phyloP scores from a whole-genome alignment of 2,797 vertebrate species.

The Acipenser oxyrinchus region DNA sequence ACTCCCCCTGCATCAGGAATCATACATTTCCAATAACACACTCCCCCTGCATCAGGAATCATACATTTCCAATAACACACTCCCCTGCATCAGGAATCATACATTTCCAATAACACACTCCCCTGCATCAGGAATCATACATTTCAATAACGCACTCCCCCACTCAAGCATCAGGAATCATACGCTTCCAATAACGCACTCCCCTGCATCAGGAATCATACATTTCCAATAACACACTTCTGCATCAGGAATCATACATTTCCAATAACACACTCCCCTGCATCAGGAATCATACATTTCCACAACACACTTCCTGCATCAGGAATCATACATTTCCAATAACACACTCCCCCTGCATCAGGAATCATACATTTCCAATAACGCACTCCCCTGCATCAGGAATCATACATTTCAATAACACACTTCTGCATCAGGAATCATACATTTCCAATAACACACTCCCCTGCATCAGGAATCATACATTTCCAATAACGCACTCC shows the following conservation, averaged over 20 bases:
- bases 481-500: too few species aligned
- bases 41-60: too few species aligned
- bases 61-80: not conserved
- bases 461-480: not conserved
- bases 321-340: not conserved
- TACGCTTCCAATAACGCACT: too few species aligned
- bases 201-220: too few species aligned
- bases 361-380: too few species aligned
- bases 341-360: too few species aligned
- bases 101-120: too few species aligned
- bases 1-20: not conserved
- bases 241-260: not conserved
- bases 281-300: too few species aligned
- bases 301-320: not conserved
- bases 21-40: rapidly evolving
- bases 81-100: not conserved
- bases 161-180: not conserved
- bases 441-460: not conserved
- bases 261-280: too few species aligned
- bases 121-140: too few species aligned
- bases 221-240: not conserved
- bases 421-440: too few species aligned
- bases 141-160: not conserved
- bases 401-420: rapidly evolving
- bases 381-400: not conserved